phyloP scores from a whole-genome alignment of 2,113 vertebrate species.

The Psilopsiagon aymara region DNA sequence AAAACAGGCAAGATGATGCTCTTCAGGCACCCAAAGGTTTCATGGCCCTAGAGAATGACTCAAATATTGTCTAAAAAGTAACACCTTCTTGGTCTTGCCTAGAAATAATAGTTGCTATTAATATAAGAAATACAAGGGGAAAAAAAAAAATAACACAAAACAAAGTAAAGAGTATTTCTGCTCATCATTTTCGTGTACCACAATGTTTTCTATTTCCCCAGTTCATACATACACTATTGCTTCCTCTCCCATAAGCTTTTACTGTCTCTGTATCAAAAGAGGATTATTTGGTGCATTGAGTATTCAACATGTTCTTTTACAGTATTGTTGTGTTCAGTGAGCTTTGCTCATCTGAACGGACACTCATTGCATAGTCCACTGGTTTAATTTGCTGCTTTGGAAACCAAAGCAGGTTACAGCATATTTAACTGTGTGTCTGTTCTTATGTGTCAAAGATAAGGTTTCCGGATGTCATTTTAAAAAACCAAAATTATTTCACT shows the following conservation, averaged over 20 bases:
- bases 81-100: background rate
- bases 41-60: background rate
- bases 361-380: slow-evolving; percentile 66
- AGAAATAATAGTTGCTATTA: background rate
- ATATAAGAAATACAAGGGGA: background rate
- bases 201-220: background rate
- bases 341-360: slow-evolving; percentile 72
- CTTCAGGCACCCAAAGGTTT: background rate
- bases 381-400: slow-evolving; percentile 67
- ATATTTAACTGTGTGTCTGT: slow-evolving; percentile 58
- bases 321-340: slow-evolving; percentile 64
- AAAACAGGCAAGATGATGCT: background rate
- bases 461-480: slow-evolving; percentile 47
- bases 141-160: background rate
- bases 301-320: slow-evolving; percentile 60
- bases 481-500: slow-evolving; percentile 63
- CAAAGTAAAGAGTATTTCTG: background rate
- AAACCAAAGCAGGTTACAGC: slow-evolving; percentile 43
- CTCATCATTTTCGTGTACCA: background rate
- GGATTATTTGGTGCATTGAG: slow-evolving; percentile 59
- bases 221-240: background rate
- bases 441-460: slow-evolving; percentile 65
- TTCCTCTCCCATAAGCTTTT: background rate
- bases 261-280: slow-evolving; percentile 39
- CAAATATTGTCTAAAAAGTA: background rate